Evolutionary conservation across 2,888 invertebrate species (phyloP), one percentile per base, ranked within the genome.

Genomic region (Dicyrtoma fusca): DNA sequence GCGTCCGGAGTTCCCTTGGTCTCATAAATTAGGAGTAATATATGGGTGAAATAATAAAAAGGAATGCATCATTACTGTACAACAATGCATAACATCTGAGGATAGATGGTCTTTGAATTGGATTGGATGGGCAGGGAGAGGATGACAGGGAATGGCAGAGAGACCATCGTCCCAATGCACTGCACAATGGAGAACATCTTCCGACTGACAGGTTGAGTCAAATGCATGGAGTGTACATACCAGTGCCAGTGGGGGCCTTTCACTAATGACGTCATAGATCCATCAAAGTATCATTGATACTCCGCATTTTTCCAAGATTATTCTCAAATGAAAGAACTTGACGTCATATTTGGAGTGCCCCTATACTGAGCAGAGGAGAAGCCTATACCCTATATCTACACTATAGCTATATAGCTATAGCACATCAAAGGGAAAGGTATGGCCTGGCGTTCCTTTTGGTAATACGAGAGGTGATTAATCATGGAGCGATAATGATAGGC

Each of bases 401-500:
- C n/a, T n/a, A n/a, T n/a, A n/a, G n/a, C n/a, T n/a, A n/a, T n/a
- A n/a, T n/a, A n/a, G n/a, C n/a, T n/a, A n/a, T n/a, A n/a, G n/a
- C n/a, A n/a, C n/a, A n/a, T n/a, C n/a, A n/a, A n/a, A n/a, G n/a
- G n/a, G n/a, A n/a, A n/a, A n/a, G n/a, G n/a, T n/a, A n/a, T 53
- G 53, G 53, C 21, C 17, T 17, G 11, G 53, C 34, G 53, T 53
- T 53, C 17, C 53, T 19, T 19, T 17, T 53, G 53, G 53, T 17
- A 21, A 19, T 10, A 17, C 14, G 26, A 44, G 19, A 44, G 19
- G 61, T 44, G 61, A 61, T 61, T 61, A 61, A 61, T 61, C 61
- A 61, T 61, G 61, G 61, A 61, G 61, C 14, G 61, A 61, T 61
- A 61, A 61, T 61, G 61, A 61, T 61, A 61, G 57, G 57, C 57